Base-by-base conservation (phyloP, 1,140 invertebrate species). In the Lycorma delicatula region DNA sequence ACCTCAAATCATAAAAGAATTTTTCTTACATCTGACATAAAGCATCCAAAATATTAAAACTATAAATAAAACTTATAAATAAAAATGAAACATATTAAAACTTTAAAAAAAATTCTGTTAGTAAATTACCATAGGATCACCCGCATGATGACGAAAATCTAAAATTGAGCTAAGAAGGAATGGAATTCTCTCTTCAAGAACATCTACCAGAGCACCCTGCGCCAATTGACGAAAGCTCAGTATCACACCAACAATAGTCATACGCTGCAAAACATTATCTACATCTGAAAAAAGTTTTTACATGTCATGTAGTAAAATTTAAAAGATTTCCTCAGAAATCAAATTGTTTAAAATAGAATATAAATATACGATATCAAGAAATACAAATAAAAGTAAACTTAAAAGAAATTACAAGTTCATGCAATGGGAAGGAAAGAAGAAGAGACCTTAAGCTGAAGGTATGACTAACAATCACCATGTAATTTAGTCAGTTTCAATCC, bases 241-340 rank as follows among this genome's bases (percentile, higher is more conserved):
- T 60, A 99, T 95, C 0, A 98, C 95, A 2, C 97, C 97, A 66
- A 98, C 92, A 61, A 98, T 98, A 11, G 93, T 97, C 84, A 99
- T 96, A 60, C 96, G 79, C 70, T 96, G 91, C 9, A 99, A 74
- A 20, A 98, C 89, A 68, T 92, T 95, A 63, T 97, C 93, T 1
- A 94, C 92, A 70, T 91, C 80, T 81, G 66, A 36, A n/a, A n/a
- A n/a, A n/a, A n/a, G n/a, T n/a, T n/a, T n/a, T n/a, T n/a, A n/a
- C 68, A 67, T 53, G 18, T 54, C 64, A 65, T 36, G 25, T 27
- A 57, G 59, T 38, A 44, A 29, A 49, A 27, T 56, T 22, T 3
- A 2, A 13, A 2, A 47, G 23, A 20, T 47, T 47, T 3, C 3
- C 12, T 47, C 3, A 47, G 12, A 47, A 18, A 47, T 22, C 44